Percentiles rank a stretch among this genome's conserved stretches.
Conservation (phyloP, 2,113 vertebrate species). For the Gulo gulo region DNA sequence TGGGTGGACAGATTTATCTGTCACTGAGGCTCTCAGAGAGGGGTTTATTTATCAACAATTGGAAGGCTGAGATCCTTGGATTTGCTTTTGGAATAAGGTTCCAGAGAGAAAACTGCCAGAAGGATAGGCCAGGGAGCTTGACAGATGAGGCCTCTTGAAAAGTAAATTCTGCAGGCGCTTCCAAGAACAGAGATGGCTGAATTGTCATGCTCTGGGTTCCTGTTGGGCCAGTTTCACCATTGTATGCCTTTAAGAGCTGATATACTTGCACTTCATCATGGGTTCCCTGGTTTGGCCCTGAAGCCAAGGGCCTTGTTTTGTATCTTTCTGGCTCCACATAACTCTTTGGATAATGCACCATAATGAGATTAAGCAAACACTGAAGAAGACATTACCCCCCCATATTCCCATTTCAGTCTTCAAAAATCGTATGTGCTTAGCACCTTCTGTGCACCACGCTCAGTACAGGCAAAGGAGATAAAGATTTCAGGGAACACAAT, state of each 20-base stretch:
- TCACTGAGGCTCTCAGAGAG: slow-evolving; percentile 45
- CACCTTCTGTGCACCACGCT: not conserved
- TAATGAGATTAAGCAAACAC: not conserved
- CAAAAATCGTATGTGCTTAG: not conserved
- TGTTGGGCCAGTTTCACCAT: not conserved
- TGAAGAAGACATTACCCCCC: not conserved
- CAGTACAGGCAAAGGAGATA: not conserved
- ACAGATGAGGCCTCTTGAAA: not conserved
- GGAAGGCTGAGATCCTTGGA: not conserved
- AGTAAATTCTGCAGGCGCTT: not conserved
- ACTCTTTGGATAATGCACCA: not conserved
- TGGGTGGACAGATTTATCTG: slow-evolving; percentile 74
- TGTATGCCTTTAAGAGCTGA: not conserved
- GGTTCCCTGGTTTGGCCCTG: not conserved
- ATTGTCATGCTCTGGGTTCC: not conserved
- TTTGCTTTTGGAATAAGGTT: slow-evolving; percentile 27
- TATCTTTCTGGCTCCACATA: not conserved
- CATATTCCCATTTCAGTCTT: not conserved
- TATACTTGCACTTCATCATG: not conserved
- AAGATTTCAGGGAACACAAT: not conserved
- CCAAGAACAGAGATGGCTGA: not conserved
- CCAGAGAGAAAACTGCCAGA: not conserved
- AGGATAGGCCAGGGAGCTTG: not conserved
- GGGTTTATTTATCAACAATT: slow-evolving; percentile 67
- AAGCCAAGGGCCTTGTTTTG: not conserved